Conservation (phyloP, 2,113 vertebrate species). For the Naja naja region DNA sequence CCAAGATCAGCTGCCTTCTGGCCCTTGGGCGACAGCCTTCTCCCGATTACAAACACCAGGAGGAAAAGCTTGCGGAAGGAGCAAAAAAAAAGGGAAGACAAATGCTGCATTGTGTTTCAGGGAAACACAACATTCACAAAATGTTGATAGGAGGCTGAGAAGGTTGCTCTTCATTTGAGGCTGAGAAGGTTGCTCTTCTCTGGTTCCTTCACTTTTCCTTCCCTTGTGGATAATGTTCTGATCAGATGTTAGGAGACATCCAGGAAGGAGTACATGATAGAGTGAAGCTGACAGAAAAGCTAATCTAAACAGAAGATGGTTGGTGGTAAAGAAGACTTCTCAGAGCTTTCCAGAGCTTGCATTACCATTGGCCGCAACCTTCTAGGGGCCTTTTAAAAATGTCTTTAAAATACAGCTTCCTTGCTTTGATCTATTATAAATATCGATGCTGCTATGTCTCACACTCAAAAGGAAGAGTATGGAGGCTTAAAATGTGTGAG, state of each 20-base stretch:
- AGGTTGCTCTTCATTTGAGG: neutral
- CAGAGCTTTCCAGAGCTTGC: neutral
- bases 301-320: neutral
- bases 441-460: neutral
- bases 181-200: neutral
- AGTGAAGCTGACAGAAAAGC: neutral
- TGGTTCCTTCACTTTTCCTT: neutral
- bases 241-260: neutral
- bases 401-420: neutral
- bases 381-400: neutral
- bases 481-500: neutral
- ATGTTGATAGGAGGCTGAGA: too few species aligned
- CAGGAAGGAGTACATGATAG: neutral
- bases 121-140: neutral
- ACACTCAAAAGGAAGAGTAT: neutral
- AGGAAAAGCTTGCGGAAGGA: neutral
- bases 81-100: neutral
- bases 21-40: neutral
- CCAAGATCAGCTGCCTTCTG: neutral
- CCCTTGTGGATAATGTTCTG: neutral
- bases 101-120: neutral
- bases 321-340: neutral
- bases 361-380: neutral
- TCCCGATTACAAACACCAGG: neutral
- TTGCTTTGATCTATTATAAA: neutral